phyloP scores from a whole-genome alignment of 2,888 invertebrate species.

The Notocelia uddmanniana region DNA sequence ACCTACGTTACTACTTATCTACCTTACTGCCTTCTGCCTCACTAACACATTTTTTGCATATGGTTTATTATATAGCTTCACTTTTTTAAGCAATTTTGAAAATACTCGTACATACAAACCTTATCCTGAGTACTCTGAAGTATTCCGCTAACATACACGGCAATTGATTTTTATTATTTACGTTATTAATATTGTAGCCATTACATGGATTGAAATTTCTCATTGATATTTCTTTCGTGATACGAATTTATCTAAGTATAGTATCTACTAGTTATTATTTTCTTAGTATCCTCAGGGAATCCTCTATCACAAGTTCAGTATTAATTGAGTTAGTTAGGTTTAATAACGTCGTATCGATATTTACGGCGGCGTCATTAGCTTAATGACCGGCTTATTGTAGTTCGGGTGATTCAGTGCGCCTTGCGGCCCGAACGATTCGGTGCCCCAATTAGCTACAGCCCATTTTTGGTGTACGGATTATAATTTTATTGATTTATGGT shows the following conservation, averaged over 20 bases:
- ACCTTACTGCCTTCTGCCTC: no score
- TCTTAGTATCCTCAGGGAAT: neutral
- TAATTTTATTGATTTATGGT: constrained; percentile 11
- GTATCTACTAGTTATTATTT: neutral
- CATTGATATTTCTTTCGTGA: no score
- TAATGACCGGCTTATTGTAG: constrained; percentile 64
- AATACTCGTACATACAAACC: no score
- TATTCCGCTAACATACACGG: no score
- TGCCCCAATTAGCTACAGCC: constrained; percentile 31
- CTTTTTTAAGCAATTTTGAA: no score
- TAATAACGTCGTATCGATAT: constrained; percentile 69
- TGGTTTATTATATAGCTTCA: no score
- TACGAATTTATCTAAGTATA: neutral
- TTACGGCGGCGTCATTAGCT: constrained; percentile 70
- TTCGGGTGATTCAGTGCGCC: constrained; percentile 54
- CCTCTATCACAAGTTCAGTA: constrained; percentile 50
- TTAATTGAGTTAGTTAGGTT: constrained; percentile 72
- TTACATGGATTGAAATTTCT: no score
- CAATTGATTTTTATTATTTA: no score
- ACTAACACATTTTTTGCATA: no score
- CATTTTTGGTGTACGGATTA: constrained; percentile 23
- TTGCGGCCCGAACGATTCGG: constrained; percentile 42
- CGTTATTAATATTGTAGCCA: no score
- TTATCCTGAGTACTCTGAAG: no score
- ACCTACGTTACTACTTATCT: no score